Conservation (phyloP, 2,888 invertebrate genomes). For the Allacma fusca region DNA sequence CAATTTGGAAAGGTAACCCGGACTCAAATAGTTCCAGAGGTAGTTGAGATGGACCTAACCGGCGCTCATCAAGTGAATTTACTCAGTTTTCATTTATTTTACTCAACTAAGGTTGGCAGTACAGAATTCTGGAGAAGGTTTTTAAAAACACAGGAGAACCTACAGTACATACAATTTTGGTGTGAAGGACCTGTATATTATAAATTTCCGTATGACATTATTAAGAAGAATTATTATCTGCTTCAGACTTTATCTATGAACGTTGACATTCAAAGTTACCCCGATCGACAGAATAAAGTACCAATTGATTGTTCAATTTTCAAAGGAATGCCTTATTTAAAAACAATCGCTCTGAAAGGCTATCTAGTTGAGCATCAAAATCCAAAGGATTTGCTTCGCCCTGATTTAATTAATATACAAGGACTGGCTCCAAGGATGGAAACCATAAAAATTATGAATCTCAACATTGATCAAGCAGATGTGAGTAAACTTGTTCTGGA, state of each 20-base stretch:
- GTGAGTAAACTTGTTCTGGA: conserved; percentile 11
- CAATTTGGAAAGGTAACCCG: background rate
- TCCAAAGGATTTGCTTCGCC: background rate
- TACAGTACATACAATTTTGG: conserved; percentile 40
- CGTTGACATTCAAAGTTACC: conserved; percentile 28
- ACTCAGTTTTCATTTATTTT: conserved; percentile 33
- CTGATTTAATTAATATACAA: conserved; percentile 23
- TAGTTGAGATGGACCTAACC: conserved; percentile 24
- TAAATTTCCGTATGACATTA: conserved; percentile 37
- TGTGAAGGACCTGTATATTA: conserved; percentile 31
- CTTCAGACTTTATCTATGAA: conserved; percentile 33
- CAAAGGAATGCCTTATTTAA: conserved; percentile 21
- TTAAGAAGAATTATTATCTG: conserved; percentile 32
- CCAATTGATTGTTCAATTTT: conserved; percentile 34
- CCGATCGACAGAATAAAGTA: conserved; percentile 17
- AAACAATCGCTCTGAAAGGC: conserved; percentile 33
- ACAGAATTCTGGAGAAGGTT: conserved; percentile 40
- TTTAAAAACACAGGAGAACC: conserved; percentile 22
- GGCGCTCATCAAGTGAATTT: conserved; percentile 25
- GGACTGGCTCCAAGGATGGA: conserved; percentile 23
- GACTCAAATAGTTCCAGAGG: background rate
- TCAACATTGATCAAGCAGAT: conserved; percentile 2
- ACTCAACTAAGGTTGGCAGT: conserved; percentile 22
- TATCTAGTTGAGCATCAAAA: background rate
- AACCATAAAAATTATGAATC: conserved; percentile 34